A percentile compares a stretch with the other conserved stretches of the same genome.
phyloP scores from a whole-genome alignment of 2,797 vertebrate species.

The Epinephelus awoara region DNA sequence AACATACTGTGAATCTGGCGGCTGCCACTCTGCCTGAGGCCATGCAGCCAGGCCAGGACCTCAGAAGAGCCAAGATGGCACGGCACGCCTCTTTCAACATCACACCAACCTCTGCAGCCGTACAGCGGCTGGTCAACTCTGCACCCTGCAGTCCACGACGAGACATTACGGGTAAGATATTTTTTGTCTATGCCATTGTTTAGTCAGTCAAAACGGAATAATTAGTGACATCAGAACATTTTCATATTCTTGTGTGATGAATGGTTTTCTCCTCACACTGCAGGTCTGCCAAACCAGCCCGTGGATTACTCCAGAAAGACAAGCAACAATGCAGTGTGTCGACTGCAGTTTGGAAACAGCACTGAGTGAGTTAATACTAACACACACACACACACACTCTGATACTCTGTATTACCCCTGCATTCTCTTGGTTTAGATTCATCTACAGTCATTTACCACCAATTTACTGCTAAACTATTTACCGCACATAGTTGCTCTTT shows the following conservation, averaged over 20 bases:
- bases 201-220: neutral
- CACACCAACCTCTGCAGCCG: constrained; percentile 70
- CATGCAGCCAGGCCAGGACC: constrained; percentile 9
- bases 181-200: no score
- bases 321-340: constrained; percentile 75
- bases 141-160: constrained; percentile 89
- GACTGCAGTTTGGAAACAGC: constrained; percentile 83
- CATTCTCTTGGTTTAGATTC: constrained; percentile 5
- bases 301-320: constrained; percentile 86
- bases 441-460: constrained; percentile 11
- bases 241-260: neutral
- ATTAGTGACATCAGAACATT: neutral
- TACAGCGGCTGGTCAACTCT: constrained; percentile 86
- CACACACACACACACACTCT: constrained; percentile 3
- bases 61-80: constrained; percentile 80
- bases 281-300: constrained; percentile 76
- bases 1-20: constrained; percentile 18
- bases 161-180: constrained; percentile 78
- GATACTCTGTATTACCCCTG: neutral
- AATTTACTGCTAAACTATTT: constrained; percentile 14
- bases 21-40: constrained; percentile 13
- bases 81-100: constrained; percentile 87
- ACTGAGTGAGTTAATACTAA: constrained; percentile 81
- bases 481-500: constrained; percentile 5
- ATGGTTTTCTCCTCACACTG: accelerated